These are phyloP conservation scores for Agriopis aurantiaria DNA, from an alignment of 2,888 invertebrate species.

Conservation along the genomic window DNA sequence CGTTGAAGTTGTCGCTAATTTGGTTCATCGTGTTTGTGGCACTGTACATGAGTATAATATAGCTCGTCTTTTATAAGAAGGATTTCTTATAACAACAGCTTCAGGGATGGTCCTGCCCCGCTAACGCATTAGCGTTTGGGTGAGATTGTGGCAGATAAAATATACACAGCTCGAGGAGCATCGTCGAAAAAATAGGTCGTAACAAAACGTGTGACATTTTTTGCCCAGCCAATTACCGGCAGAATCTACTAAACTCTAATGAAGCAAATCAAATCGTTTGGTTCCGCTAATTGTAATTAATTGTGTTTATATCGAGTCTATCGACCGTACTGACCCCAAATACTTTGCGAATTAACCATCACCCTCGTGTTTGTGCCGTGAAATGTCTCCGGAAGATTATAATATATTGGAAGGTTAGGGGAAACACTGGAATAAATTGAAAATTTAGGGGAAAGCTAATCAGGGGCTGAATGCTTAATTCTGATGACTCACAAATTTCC, in stretches of 20 bases:
- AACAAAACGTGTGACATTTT: slow-evolving; percentile 9
- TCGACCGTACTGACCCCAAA: slow-evolving; percentile 40
- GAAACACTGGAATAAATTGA: background rate
- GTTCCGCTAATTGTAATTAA: slow-evolving; percentile 41
- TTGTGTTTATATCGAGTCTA: slow-evolving; percentile 31
- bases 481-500: slow-evolving; percentile 14
- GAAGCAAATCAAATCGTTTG: slow-evolving; percentile 48
- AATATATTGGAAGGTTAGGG: slow-evolving; percentile 6
- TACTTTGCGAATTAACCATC: slow-evolving; percentile 29
- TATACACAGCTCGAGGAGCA: too few relatives aligned
- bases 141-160: too few relatives aligned
- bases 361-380: slow-evolving; percentile 24
- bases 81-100: too few relatives aligned
- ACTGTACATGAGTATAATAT: too few relatives aligned
- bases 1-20: too few relatives aligned
- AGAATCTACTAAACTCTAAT: slow-evolving; percentile 37
- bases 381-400: slow-evolving; percentile 16
- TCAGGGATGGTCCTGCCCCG: too few relatives aligned
- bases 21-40: too few relatives aligned
- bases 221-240: background rate
- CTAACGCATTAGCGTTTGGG: too few relatives aligned
- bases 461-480: background rate
- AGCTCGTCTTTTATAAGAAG: too few relatives aligned
- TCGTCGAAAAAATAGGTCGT: too few relatives aligned
- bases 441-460: background rate